Conservation (phyloP, 2,888 invertebrate genomes). For the Geotrupes spiniger region DNA sequence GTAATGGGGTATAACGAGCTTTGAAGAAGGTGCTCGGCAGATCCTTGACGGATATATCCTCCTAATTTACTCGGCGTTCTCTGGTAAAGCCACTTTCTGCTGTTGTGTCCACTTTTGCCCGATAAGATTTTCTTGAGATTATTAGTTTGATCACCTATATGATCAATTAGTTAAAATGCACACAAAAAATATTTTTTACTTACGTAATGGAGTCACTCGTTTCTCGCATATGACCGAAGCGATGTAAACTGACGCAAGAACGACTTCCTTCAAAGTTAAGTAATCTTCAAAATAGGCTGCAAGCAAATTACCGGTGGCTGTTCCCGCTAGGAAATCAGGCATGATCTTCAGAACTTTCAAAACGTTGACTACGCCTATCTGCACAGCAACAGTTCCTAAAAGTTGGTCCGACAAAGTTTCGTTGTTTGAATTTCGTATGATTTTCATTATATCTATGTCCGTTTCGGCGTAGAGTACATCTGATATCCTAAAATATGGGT, state of each 20-base stretch:
- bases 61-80: not conserved
- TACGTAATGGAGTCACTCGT: no score
- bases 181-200: not conserved
- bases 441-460: constrained; percentile 11
- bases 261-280: constrained; percentile 56
- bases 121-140: no score
- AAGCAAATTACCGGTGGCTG: constrained; percentile 52
- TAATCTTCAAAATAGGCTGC: constrained; percentile 10
- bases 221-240: no score
- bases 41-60: not conserved
- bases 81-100: not conserved
- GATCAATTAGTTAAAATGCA: not conserved
- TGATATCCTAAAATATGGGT: constrained; percentile 8
- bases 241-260: constrained; percentile 41
- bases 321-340: constrained; percentile 65
- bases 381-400: constrained; percentile 53
- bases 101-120: no score
- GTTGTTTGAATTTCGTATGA: no score
- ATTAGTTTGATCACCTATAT: no score
- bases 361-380: constrained; percentile 45
- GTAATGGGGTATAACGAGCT: not conserved
- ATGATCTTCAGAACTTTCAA: constrained; percentile 43
- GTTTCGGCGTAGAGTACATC: not conserved
- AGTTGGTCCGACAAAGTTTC: constrained; percentile 9
- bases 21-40: not conserved